Evolutionary conservation across 2,888 invertebrate genomes (phyloP).

Genomic region (Leptogaster cylindrica): DNA sequence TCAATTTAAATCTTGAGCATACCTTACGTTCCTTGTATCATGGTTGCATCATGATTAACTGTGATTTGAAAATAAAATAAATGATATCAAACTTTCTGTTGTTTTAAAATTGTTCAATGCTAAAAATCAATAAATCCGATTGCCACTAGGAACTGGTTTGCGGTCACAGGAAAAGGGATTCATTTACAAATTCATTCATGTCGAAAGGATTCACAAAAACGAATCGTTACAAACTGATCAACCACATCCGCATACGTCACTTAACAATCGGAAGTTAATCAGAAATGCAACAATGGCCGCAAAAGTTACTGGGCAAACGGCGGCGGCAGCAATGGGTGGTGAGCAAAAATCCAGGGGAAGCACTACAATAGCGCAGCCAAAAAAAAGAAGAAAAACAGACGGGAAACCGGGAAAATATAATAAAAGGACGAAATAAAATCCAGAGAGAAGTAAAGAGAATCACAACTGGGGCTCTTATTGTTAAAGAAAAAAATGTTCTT

Average conservation of each 20-base stretch:
- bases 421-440: constrained; percentile 9
- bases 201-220: not conserved
- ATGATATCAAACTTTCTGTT: not conserved
- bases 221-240: constrained; percentile 38
- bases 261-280: constrained; percentile 46
- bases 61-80: no score
- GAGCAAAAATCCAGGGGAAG: not conserved
- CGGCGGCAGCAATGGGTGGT: not conserved
- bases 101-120: not conserved
- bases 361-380: not conserved
- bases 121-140: not conserved
- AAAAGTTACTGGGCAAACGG: not conserved
- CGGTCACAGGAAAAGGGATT: constrained; percentile 4
- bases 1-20: no score
- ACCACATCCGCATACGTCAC: constrained; percentile 42
- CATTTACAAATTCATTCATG: constrained; percentile 1
- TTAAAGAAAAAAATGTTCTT: no score
- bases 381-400: constrained; percentile 1
- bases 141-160: no score
- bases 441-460: constrained; percentile 9
- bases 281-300: constrained; percentile 37
- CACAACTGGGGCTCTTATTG: constrained; percentile 35
- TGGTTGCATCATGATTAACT: no score
- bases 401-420: not conserved
- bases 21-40: no score